A percentile compares a stretch with the other conserved stretches of the same genome.
Evolutionary conservation across 2,888 invertebrate species (phyloP).

Genomic region (Baccha elongata): DNA sequence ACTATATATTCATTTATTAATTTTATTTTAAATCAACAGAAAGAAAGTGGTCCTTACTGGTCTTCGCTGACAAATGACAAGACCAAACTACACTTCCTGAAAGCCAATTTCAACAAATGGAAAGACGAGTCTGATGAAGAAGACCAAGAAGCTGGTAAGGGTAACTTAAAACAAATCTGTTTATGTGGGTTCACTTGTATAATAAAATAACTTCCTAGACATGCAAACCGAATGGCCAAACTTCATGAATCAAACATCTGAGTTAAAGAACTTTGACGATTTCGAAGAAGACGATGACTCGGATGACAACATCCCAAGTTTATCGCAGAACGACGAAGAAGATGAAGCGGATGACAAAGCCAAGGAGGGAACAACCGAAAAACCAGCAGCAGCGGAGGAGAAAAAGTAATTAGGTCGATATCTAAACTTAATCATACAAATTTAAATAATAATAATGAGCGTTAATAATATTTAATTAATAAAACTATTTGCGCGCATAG

Average conservation of each 20-base stretch:
- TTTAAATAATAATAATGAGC: conserved; percentile 72
- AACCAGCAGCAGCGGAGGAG: conserved; percentile 48
- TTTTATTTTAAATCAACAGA: conserved; percentile 78
- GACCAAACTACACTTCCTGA: conserved; percentile 96
- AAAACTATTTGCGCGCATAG: conserved; percentile 68
- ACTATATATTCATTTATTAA: not conserved
- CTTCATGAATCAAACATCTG: conserved; percentile 75
- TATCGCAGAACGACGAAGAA: conserved; percentile 80
- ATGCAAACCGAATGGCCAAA: conserved; percentile 74
- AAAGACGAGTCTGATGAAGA: conserved; percentile 97
- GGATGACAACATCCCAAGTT: conserved; percentile 85
- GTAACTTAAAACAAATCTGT: not conserved
- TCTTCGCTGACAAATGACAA: conserved; percentile 92
- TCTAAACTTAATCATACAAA: conserved; percentile 69
- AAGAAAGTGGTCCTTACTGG: conserved; percentile 91
- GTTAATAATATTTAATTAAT: conserved; percentile 70
- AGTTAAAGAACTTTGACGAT: conserved; percentile 86
- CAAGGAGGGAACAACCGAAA: conserved; percentile 76
- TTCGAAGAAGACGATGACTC: conserved; percentile 87
- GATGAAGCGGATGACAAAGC: conserved; percentile 78
- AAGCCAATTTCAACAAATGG: conserved; percentile 99
- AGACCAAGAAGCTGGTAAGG: conserved; percentile 82
- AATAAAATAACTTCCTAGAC: not conserved
- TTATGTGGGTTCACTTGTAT: not conserved
- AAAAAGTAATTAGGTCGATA: conserved; percentile 68